A percentile compares a stretch with the other conserved stretches of the same genome.
Conservation (phyloP, 2,113 vertebrate genomes). For the Ophthalmotilapia sp. region DNA sequence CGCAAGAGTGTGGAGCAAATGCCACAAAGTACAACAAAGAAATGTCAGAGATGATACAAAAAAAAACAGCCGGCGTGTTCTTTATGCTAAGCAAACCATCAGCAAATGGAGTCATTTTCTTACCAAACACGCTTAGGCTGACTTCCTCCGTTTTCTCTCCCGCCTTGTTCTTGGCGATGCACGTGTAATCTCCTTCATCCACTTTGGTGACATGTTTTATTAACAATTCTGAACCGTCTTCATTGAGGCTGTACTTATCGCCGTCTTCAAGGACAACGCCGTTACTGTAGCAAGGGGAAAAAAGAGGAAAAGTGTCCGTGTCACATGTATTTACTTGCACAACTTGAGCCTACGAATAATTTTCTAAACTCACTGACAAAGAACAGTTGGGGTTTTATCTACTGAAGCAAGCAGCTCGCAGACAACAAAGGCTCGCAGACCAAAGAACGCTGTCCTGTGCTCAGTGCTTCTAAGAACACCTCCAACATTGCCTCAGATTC, state of each 20-base stretch:
- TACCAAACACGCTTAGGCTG: conserved; percentile 95
- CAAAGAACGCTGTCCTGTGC: background rate
- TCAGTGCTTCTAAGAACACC: background rate
- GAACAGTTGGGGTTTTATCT: background rate
- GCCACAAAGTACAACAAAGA: conserved; percentile 7
- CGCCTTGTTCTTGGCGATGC: conserved; percentile 93
- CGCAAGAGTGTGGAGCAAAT: background rate
- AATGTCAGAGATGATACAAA: background rate
- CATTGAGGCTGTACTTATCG: conserved; percentile 85
- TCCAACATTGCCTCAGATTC: background rate
- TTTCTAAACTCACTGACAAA: background rate
- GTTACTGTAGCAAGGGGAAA: conserved; percentile 67
- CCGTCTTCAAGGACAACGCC: conserved; percentile 78
- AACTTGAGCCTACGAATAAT: background rate
- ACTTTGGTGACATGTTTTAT: conserved; percentile 86
- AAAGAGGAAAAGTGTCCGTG: background rate
- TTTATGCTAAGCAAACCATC: background rate
- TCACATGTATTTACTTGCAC: background rate
- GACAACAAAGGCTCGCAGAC: background rate
- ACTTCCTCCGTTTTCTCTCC: conserved; percentile 84
- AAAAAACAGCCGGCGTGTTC: background rate
- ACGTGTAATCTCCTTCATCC: conserved; percentile 92
- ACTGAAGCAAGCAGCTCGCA: background rate
- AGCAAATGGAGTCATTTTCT: conserved; percentile 37
- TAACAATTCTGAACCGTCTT: conserved; percentile 84